Percentiles rank a stretch among this genome's conserved stretches.
Conservation (phyloP, 2,113 vertebrate genomes). For the Atherinomorus stipes region DNA sequence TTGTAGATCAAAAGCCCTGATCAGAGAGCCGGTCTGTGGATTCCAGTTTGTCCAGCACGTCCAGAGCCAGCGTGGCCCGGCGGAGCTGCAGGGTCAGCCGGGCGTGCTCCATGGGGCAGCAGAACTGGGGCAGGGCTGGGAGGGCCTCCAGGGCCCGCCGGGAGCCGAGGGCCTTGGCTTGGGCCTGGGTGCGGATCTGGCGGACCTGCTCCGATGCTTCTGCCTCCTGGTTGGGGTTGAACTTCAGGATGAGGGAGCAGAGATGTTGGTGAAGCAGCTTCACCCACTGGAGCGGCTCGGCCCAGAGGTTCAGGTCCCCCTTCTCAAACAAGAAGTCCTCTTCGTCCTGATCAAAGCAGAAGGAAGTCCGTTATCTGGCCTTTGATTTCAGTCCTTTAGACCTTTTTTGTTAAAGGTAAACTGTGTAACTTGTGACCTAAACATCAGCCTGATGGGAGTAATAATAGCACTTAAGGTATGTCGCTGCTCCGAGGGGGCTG, state of each 20-base stretch:
- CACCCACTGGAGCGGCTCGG: slow-evolving; percentile 88
- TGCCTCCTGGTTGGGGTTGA: slow-evolving; percentile 16
- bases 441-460: too few relatives aligned
- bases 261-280: slow-evolving; percentile 86
- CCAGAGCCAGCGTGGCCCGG: slow-evolving; percentile 80
- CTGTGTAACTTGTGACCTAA: too few relatives aligned
- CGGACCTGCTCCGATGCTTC: slow-evolving; percentile 36
- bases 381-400: too few relatives aligned
- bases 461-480: too few relatives aligned
- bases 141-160: slow-evolving; percentile 77
- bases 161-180: slow-evolving; percentile 54
- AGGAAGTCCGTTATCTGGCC: background rate
- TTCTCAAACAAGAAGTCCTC: slow-evolving; percentile 95
- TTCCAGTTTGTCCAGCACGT: slow-evolving; percentile 76
- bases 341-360: slow-evolving; percentile 82
- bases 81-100: slow-evolving; percentile 83
- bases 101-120: slow-evolving; percentile 85
- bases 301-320: slow-evolving; percentile 94
- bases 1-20: slow-evolving; percentile 20
- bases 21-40: slow-evolving; percentile 33
- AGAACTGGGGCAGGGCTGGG: slow-evolving; percentile 87
- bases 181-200: slow-evolving; percentile 70
- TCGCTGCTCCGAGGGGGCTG: too few relatives aligned
- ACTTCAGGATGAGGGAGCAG: slow-evolving; percentile 57
- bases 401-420: too few relatives aligned